Evolutionary conservation across 2,888 invertebrate species (phyloP), one percentile per base, ranked within the genome.

Genomic region (Uropetala carovei): DNA sequence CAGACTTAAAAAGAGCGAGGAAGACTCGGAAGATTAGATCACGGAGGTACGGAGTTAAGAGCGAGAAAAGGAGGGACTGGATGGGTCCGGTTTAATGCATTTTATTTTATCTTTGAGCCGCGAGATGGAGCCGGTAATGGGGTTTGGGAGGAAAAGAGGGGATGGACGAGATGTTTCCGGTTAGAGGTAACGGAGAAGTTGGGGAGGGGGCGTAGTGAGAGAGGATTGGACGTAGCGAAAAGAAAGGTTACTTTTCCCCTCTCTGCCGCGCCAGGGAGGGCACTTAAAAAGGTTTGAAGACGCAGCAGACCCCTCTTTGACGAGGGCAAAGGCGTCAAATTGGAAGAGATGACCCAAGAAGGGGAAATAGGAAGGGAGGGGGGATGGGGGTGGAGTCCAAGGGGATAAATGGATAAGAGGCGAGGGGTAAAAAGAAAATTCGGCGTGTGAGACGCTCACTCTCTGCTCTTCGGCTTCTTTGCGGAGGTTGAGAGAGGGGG

Each of bases 291-390:
- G 13, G 7, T 16, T 16, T 18, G 18, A 60, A 60, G 13, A 16
- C 60, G 18, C 60, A 60, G 60, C 2, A 14, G 59, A 1, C 14
- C 13, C 14, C 60, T 60, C 75, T 75, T 75, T 75, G 75, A 75
- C 27, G 75, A 75, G 75, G 75, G n/a, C 43, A 22, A 64, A 64
- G 64, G 68, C 68, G 68, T 68, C 68, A 68, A 68, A 68, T 68
- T 75, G 27, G 75, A 75, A 75, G 75, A 43, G 75, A 75, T 75
- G 75, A 75, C 75, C 75, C 27, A 75, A 27, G 22, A 75, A 13
- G 27, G 75, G 27, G 27, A 10, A 43, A 5, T 3, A 0, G 27
- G 22, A 75, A 13, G 4, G 75, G 75, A 22, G 75, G 10, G n/a
- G 10, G 68, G n/a, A 43, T 22, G 10, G n/a, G 10, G 68, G n/a